A percentile compares a stretch with the other conserved stretches of the same genome.
phyloP scores from a whole-genome alignment of 2,888 invertebrate species.

The Glaucopsyche alexis region DNA sequence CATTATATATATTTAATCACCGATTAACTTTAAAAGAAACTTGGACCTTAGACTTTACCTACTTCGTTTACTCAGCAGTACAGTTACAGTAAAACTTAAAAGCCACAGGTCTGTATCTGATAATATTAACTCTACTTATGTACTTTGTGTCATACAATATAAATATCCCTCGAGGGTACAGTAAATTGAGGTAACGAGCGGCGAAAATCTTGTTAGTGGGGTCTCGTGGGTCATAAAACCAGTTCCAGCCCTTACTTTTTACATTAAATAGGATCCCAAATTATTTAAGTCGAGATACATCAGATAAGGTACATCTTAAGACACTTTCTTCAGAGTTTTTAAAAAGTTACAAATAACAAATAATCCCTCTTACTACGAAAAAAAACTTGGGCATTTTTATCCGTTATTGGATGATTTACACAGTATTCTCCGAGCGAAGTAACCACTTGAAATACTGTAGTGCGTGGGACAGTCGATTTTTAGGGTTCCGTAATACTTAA shows the following conservation, averaged over 20 bases:
- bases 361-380: no score
- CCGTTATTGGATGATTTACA: no score
- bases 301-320: background rate
- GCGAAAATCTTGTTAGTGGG: slow-evolving; percentile 29
- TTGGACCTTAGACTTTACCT: no score
- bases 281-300: background rate
- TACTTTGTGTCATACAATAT: slow-evolving; percentile 7
- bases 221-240: slow-evolving; percentile 21
- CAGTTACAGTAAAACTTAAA: background rate
- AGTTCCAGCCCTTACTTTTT: slow-evolving; percentile 19
- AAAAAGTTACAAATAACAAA: no score
- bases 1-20: no score
- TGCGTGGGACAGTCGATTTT: no score
- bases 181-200: slow-evolving; percentile 30
- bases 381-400: no score
- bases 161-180: slow-evolving; percentile 17
- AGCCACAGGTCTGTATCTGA: background rate
- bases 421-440: no score
- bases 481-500: no score
- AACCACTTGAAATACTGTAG: no score
- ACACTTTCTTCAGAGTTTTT: background rate
- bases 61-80: no score
- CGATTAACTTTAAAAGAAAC: no score
- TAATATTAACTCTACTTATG: background rate
- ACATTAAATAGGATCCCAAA: slow-evolving; percentile 1